A percentile compares a stretch with the other conserved stretches of the same genome.
Evolutionary conservation across 1,140 invertebrate genomes (phyloP).

Genomic region (Druon quercuslanigerum): DNA sequence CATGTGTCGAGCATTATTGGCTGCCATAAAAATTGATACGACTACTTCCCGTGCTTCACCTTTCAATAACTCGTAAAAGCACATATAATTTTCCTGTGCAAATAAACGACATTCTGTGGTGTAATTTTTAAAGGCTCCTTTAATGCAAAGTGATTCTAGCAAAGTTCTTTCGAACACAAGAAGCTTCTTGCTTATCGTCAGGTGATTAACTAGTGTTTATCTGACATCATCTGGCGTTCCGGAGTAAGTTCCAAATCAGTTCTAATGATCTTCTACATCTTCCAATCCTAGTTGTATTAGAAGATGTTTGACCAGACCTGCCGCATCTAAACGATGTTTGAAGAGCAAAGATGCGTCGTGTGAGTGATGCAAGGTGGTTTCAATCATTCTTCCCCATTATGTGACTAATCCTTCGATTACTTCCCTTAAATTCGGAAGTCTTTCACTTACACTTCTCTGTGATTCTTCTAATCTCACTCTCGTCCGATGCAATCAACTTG

Average conservation of each 20-base stretch:
- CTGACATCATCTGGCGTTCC: background rate
- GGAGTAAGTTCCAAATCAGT: background rate
- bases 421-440: too few species aligned
- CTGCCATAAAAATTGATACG: constrained; percentile 33
- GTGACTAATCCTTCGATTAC: too few species aligned
- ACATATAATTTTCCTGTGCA: constrained; percentile 32
- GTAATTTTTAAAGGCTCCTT: background rate
- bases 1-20: background rate
- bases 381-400: too few species aligned
- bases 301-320: background rate
- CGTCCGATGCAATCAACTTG: too few species aligned
- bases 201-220: background rate
- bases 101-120: background rate
- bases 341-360: background rate
- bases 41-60: constrained; percentile 38
- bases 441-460: too few species aligned
- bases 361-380: background rate
- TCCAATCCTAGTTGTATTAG: background rate
- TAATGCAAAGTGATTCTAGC: background rate
- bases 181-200: background rate
- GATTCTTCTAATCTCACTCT: too few species aligned
- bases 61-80: constrained; percentile 24
- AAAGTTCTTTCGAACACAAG: background rate
- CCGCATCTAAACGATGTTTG: background rate
- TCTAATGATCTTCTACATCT: background rate